A percentile compares a stretch with the other conserved stretches of the same genome.
Conservation (phyloP, 1,140 invertebrate species). For the Geopemphigus sp. region DNA sequence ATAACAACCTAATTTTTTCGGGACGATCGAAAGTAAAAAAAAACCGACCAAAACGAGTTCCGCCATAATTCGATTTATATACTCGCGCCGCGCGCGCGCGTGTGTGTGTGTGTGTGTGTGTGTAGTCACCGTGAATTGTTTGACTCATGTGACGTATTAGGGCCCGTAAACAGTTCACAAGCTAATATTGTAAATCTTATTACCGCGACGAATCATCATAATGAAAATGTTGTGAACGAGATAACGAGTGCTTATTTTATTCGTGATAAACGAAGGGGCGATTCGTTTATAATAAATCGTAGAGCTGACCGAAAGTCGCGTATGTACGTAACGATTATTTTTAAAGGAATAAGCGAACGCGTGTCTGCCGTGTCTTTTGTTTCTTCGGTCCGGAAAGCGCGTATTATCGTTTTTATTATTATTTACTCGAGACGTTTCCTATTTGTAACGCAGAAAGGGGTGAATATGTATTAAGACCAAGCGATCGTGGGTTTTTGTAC, state of each 20-base stretch:
- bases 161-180: neutral
- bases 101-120: no score
- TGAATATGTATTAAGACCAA: no score
- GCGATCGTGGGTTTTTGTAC: neutral
- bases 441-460: neutral
- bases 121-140: neutral
- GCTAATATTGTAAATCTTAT: neutral
- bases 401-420: neutral
- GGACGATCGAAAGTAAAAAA: no score
- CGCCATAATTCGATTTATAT: constrained; percentile 5
- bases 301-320: neutral
- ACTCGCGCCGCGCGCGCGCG: neutral
- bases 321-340: constrained; percentile 5
- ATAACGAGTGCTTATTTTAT: neutral
- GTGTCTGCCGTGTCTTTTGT: no score
- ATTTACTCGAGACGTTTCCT: no score
- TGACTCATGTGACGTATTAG: neutral
- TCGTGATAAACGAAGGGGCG: neutral
- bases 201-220: neutral
- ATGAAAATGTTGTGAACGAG: no score
- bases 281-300: neutral
- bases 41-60: neutral
- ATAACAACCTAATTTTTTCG: no score
- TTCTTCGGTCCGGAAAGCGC: no score
- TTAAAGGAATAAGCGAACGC: neutral